Evolutionary conservation across 37 sponge, comb jelly and placozoan genomes (phyloP).

Genomic region (Cladorhizidae sp.): DNA sequence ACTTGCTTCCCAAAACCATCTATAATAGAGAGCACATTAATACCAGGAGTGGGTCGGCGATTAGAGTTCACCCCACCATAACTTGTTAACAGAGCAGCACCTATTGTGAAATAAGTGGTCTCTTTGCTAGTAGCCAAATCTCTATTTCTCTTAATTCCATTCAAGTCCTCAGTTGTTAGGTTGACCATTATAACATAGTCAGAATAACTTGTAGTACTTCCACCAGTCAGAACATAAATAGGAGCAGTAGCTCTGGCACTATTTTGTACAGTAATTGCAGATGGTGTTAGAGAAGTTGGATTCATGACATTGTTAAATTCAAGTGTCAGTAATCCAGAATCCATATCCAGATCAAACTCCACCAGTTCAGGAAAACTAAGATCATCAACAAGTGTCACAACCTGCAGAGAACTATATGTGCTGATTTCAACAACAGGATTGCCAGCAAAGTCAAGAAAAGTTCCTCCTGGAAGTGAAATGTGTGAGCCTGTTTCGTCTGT

Average conservation of each 20-base stretch:
- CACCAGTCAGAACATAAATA: constrained; percentile 53
- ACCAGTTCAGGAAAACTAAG: constrained; percentile 47
- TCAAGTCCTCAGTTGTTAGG: constrained; percentile 70
- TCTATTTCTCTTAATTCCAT: constrained; percentile 78
- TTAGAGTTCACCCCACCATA: constrained; percentile 21
- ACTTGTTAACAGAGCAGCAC: constrained; percentile 67
- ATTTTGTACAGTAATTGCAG: constrained; percentile 64
- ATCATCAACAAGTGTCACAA: constrained; percentile 33
- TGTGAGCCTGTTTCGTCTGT: constrained; percentile 30
- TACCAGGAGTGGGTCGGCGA: constrained; percentile 1
- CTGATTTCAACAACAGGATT: constrained; percentile 59
- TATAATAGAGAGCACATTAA: constrained; percentile 67
- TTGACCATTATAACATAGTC: constrained; percentile 62
- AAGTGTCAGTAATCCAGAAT: constrained; percentile 72
- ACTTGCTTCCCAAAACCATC: constrained; percentile 65
- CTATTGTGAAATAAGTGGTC: constrained; percentile 74
- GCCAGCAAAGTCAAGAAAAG: constrained; percentile 71
- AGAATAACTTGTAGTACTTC: constrained; percentile 30
- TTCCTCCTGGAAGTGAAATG: constrained; percentile 46
- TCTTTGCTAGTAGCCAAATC: constrained; percentile 50
- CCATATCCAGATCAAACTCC: constrained; percentile 73
- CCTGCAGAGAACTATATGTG: constrained; percentile 8
- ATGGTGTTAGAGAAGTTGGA: constrained; percentile 42
- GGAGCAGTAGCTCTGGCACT: constrained; percentile 3
- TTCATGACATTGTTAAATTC: constrained; percentile 84